Base-by-base conservation (phyloP, 1,140 invertebrate species). In the Orussus abietinus region DNA sequence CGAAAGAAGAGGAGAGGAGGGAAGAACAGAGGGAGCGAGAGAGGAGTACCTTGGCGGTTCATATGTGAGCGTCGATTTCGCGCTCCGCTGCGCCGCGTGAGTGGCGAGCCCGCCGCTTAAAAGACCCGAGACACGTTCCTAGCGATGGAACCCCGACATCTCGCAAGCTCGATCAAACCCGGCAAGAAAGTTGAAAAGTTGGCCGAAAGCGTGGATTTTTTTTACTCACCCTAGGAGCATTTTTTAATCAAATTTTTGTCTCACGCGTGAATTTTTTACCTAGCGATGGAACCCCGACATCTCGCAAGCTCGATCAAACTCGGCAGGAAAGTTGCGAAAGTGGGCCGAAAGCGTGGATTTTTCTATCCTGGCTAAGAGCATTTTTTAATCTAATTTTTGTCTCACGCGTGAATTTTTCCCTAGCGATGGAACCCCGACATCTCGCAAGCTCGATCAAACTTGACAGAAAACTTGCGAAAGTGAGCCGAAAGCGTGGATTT, bases 21-120 rank as follows among this genome's bases (percentile, higher is more conserved):
- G 12, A 36, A 39, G 42, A 54, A 40, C 39, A 42, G 35, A 6
- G n/a, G 15, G 17, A n/a, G n/a, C n/a, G 36, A 44, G 33, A 28
- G 46, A 30, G 31, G n/a, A 12, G 12, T n/a, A 41, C 6, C 34
- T 42, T 10, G 12, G 4, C 57, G 56, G 59, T 69, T 69, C 70
- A 72, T 66, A 73, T 73, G 67, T 73, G 69, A 70, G 67, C 66
- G 62, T 70, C 67, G 70, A 73, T 73, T 73, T 73, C 67, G 64
- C 66, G 70, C 62, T 72, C 57, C 59, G 67, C 64, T 73, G 69
- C 61, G 47, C 61, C 62, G 57, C 57, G 64, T 73, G 70, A 73
- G 67, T 70, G 68, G 61, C 52, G 59, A 48, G 62, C 55, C 53
- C 42, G 47, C 45, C 49, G 55, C 48, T 64, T 57, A 62, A 63